phyloP scores from a whole-genome alignment of 1,140 invertebrate genomes.

The Melitaea cinxia region DNA sequence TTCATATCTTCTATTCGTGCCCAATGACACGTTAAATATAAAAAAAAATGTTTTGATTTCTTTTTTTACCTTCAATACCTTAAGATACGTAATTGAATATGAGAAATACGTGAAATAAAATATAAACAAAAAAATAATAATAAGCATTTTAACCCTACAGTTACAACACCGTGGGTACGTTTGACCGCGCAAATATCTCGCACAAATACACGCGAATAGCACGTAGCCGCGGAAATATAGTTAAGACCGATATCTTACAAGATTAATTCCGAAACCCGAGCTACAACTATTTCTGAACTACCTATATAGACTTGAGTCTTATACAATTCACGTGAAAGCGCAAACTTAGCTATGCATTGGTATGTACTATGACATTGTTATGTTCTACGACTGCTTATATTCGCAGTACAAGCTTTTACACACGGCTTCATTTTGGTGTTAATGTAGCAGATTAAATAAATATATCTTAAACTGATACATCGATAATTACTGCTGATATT shows the following conservation, averaged over 20 bases:
- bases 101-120: no score
- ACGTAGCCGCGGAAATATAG: neutral
- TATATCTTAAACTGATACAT: no score
- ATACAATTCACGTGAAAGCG: conserved; percentile 4
- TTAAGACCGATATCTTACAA: neutral
- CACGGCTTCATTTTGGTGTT: neutral
- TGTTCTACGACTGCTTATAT: conserved; percentile 7
- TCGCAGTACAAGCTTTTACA: neutral
- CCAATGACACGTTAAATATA: no score
- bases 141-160: no score
- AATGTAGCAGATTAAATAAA: no score
- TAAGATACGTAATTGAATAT: no score
- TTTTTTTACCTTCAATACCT: no score
- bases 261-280: neutral
- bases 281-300: neutral
- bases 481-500: no score
- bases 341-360: conserved; percentile 21
- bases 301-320: neutral
- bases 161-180: neutral
- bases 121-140: no score
- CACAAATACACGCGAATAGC: neutral
- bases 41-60: no score
- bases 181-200: neutral
- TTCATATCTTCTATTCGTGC: no score
- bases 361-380: conserved; percentile 26